Base-by-base conservation (phyloP, 2,113 vertebrate genomes). In the Poeciliopsis turrubarensis region DNA sequence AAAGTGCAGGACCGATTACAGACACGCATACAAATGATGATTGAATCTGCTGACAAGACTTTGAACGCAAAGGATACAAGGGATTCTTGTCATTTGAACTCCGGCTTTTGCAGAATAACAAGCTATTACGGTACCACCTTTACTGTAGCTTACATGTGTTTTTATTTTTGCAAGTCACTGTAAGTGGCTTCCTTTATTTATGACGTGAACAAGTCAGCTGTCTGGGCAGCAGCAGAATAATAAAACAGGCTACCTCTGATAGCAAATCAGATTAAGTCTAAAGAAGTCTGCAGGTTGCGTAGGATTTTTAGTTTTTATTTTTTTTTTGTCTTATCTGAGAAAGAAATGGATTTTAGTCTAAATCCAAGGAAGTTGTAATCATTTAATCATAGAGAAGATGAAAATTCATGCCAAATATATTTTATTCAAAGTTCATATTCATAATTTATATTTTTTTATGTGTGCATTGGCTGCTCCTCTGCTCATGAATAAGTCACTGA, bases 131-230 rank as follows among this genome's bases (percentile, higher is more conserved):
- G 5, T 13, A 62, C 10, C 15, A 3, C 30, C 5, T 31, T 31
- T 63, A 31, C 30, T 1, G 8, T 44, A 9, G 34, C 4, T 27
- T 27, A 10, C 26, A 15, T 19, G 4, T 31, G 12, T 29, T 68
- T 67, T 78, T 41, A 72, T 81, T 88, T 89, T 68, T 82, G 90
- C 90, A 90, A 89, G 87, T 92, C 87, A 90, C 72, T 68, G 65
- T 51, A 19, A 73, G 37, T 79, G 77, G 39, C 70, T 70, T 68
- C 51, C 17, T 9, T 11, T 13, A 30, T 10, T 19, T 57, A 66
- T 44, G 89, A 79, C 68, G 68, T 73, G n/a, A 74, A 64, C 41
- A 73, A 37, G 54, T 29, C 69, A 77, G 72, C 64, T 77, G 81
- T 79, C 66, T 72, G 66, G 1, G 73, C 62, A 78, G 22, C 9